Conservation (phyloP, 1,140 invertebrate genomes). For the Dendrolimus punctatus region DNA sequence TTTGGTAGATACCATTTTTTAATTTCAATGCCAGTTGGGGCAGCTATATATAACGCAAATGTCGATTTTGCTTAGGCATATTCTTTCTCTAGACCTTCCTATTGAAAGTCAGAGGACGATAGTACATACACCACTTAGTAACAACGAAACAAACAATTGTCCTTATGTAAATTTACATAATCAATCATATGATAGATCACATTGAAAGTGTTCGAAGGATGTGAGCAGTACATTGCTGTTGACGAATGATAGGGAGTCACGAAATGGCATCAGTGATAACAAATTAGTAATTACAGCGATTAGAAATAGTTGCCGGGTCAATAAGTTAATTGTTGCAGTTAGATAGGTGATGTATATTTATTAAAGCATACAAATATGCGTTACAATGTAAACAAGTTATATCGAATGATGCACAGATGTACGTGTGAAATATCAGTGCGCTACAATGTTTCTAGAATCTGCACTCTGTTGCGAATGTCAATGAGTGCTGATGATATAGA, state of each 20-base stretch:
- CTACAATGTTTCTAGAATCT: constrained; percentile 6
- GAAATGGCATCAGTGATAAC: constrained; percentile 28
- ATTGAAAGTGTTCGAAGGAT: constrained; percentile 11
- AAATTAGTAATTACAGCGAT: constrained; percentile 22
- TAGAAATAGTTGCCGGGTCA: constrained; percentile 37
- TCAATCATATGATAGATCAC: constrained; percentile 22
- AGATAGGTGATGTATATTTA: constrained; percentile 14
- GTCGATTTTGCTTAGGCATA: no score
- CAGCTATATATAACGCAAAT: no score
- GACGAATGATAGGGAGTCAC: constrained; percentile 22
- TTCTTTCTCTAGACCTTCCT: no score
- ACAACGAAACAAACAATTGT: no score
- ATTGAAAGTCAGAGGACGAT: no score
- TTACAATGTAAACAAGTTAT: constrained; percentile 13
- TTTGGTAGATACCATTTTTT: no score
- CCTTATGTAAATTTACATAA: constrained; percentile 7
- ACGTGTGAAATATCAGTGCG: constrained; percentile 4
- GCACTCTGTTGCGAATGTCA: no score
- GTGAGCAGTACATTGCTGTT: constrained; percentile 14
- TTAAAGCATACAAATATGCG: constrained; percentile 13
- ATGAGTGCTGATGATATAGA: no score
- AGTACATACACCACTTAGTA: no score
- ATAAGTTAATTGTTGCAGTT: constrained; percentile 39
- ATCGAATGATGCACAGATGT: constrained; percentile 1
- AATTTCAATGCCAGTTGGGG: no score